These are phyloP conservation scores for Elephantulus edwardii DNA, from an alignment of 2,113 vertebrate genomes.

Conservation along the genomic window DNA sequence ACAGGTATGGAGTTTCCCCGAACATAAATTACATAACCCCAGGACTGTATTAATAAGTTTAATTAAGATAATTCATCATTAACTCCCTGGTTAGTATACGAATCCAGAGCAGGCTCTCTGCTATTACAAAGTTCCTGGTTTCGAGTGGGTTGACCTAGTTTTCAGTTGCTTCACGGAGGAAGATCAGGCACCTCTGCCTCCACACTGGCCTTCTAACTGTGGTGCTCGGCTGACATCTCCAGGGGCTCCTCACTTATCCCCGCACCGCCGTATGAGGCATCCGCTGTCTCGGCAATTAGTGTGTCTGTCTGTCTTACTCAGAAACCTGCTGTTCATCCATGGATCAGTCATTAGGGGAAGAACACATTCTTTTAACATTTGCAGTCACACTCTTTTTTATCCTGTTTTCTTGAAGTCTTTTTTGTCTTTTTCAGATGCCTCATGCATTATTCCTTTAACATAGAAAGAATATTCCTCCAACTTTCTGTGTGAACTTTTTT, in stretches of 20 bases:
- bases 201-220: fast-evolving
- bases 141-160: constrained; percentile 52
- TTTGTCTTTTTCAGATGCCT: background rate
- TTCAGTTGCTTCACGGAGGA: background rate
- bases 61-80: constrained; percentile 68
- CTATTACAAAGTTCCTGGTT: constrained; percentile 35
- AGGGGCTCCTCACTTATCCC: background rate
- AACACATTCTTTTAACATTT: background rate
- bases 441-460: background rate
- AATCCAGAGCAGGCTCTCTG: background rate
- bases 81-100: constrained; percentile 43
- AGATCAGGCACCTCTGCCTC: background rate
- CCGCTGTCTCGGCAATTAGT: background rate
- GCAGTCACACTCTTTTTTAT: background rate
- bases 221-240: background rate
- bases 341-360: background rate
- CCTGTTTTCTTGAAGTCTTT: background rate
- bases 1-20: background rate
- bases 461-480: background rate
- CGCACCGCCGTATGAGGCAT: background rate
- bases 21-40: constrained; percentile 1
- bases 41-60: constrained; percentile 56
- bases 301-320: background rate
- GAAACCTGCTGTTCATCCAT: background rate
- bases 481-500: background rate